Conservation (phyloP, 2,797 vertebrate genomes). For the Hoplostethus mediterraneus region DNA sequence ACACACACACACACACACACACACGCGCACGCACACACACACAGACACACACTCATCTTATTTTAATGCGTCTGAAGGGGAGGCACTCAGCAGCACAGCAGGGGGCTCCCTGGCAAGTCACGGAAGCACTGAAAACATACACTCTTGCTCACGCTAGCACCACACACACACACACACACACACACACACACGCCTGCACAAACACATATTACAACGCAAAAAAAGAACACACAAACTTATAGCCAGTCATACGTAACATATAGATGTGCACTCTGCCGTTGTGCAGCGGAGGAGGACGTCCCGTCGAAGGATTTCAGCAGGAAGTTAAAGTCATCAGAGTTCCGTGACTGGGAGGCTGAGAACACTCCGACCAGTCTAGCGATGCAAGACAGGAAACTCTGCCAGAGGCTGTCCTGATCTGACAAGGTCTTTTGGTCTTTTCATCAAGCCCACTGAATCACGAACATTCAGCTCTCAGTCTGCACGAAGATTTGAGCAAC, state of each 20-base stretch:
- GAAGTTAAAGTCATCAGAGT: conserved; percentile 46
- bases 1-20: conserved; percentile 35
- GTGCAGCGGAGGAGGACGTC: conserved; percentile 4
- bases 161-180: conserved; percentile 46
- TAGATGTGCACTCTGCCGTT: conserved; percentile 19
- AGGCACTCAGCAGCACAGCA: conserved; percentile 83
- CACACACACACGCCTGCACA: conserved; percentile 7
- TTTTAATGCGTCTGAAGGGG: conserved; percentile 85
- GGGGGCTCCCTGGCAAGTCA: conserved; percentile 84
- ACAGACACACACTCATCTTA: conserved; percentile 78
- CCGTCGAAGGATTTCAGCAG: conserved; percentile 8
- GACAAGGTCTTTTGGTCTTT: conserved; percentile 63
- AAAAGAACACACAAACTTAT: not conserved
- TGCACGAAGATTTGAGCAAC: conserved; percentile 1
- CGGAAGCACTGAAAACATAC: conserved; percentile 82
- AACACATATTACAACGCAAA: not conserved
- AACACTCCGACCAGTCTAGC: conserved; percentile 51
- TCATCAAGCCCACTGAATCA: conserved; percentile 53
- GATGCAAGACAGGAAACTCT: conserved; percentile 45
- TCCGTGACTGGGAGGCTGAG: conserved; percentile 64
- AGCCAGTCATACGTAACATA: conserved; percentile 5
- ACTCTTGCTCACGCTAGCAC: conserved; percentile 76
- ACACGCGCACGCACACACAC: conserved; percentile 31
- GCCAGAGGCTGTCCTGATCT: conserved; percentile 63
- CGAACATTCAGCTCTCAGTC: conserved; percentile 30